phyloP scores from a whole-genome alignment of 2,888 invertebrate genomes.

The Prostheceraeus crozeri region DNA sequence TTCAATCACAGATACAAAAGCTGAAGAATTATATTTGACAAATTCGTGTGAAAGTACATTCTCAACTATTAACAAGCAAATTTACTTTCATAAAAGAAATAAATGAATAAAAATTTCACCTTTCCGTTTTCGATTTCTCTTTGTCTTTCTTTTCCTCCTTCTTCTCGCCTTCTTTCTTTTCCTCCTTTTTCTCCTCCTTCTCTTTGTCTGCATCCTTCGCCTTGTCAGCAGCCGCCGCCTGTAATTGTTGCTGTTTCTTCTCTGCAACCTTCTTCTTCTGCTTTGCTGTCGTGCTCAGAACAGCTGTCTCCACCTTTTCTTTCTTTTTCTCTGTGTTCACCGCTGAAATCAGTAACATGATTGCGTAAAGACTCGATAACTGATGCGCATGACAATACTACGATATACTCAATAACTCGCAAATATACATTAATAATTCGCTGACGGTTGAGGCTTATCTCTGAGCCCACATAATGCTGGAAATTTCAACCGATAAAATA shows the following conservation, averaged over 20 bases:
- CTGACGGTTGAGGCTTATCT: too few species aligned
- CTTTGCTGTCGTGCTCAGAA: conserved; percentile 88
- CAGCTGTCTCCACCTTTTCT: conserved; percentile 94
- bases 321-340: conserved; percentile 96
- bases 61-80: too few species aligned
- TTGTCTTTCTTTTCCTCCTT: conserved; percentile 59
- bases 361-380: too few species aligned
- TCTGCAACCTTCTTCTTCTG: conserved; percentile 47
- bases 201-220: conserved; percentile 65
- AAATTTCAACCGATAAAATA: too few species aligned
- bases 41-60: too few species aligned
- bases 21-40: too few species aligned
- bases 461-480: too few species aligned
- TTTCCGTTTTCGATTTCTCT: conserved; percentile 58
- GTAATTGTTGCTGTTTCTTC: conserved; percentile 39
- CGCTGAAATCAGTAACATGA: conserved; percentile 62
- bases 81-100: too few species aligned
- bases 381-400: too few species aligned
- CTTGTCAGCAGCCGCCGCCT: conserved; percentile 41
- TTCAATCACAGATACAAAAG: too few species aligned
- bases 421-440: too few species aligned
- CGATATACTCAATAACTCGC: too few species aligned
- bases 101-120: conserved; percentile 6
- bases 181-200: conserved; percentile 59
- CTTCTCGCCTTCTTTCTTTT: conserved; percentile 59